Conservation (phyloP, 2,113 vertebrate genomes). For the Corythaixoides concolor region DNA sequence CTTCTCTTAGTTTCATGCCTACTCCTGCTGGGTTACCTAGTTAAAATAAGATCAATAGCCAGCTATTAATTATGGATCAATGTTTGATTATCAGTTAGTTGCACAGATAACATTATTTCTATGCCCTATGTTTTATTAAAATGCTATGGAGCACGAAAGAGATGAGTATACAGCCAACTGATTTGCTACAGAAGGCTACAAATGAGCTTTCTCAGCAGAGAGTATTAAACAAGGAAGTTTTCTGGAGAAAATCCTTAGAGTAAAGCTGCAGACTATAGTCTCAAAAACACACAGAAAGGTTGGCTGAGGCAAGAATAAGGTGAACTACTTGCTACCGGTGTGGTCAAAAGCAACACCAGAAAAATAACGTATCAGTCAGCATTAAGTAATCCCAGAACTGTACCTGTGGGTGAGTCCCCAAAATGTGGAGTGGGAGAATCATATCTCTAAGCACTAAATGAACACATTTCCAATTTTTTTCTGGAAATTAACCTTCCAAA, state of each 20-base stretch:
- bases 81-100: constrained; percentile 14
- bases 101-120: not conserved
- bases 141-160: not conserved
- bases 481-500: not conserved
- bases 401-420: not conserved
- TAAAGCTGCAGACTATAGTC: not conserved
- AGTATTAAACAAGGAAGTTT: not conserved
- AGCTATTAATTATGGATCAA: constrained; percentile 7
- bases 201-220: not conserved
- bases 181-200: not conserved
- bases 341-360: not conserved
- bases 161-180: not conserved
- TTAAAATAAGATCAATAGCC: not conserved
- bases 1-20: not conserved
- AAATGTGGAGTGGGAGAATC: not conserved
- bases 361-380: rapidly evolving
- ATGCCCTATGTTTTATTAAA: not conserved
- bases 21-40: not conserved
- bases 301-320: not conserved
- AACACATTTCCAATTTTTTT: not conserved
- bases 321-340: not conserved
- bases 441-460: not conserved
- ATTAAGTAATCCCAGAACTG: not conserved
- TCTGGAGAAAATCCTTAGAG: not conserved
- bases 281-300: not conserved